phyloP scores from a whole-genome alignment of 1,140 invertebrate genomes.

The Cheumatopsyche charites region DNA sequence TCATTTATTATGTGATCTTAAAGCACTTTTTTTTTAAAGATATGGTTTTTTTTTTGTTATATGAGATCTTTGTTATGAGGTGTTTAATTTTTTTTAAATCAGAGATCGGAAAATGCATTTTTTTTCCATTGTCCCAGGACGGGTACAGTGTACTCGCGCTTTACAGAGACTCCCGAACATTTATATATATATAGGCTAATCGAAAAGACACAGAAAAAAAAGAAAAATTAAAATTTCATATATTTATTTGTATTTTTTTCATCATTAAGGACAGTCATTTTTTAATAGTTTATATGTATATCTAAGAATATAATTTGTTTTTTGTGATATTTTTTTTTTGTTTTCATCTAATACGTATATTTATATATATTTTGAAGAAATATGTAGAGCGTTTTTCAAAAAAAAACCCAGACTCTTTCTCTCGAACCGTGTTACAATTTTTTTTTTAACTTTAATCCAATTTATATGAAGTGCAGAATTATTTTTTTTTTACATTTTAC shows the following conservation, averaged over 20 bases:
- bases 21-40: not conserved
- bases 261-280: slow-evolving; percentile 44
- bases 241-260: slow-evolving; percentile 38
- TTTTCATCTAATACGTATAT: slow-evolving; percentile 43
- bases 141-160: slow-evolving; percentile 24
- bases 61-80: slow-evolving; percentile 10
- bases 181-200: slow-evolving; percentile 22
- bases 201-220: slow-evolving; percentile 27
- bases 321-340: slow-evolving; percentile 40
- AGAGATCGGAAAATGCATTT: not conserved
- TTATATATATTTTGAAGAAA: slow-evolving; percentile 41
- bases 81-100: not conserved
- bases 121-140: slow-evolving; percentile 14
- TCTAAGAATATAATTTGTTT: slow-evolving; percentile 44
- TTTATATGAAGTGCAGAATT: too few relatives aligned
- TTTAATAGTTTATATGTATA: slow-evolving; percentile 39
- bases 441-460: slow-evolving; percentile 2
- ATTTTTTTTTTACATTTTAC: too few relatives aligned
- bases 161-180: slow-evolving; percentile 14
- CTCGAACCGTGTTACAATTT: slow-evolving; percentile 23
- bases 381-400: slow-evolving; percentile 28
- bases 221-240: slow-evolving; percentile 37
- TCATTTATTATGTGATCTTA: too few relatives aligned
- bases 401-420: slow-evolving; percentile 30
- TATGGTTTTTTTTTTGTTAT: not conserved